Base-by-base conservation (phyloP, 2,797 vertebrate genomes). In the Buphagus erythrorhynchus region DNA sequence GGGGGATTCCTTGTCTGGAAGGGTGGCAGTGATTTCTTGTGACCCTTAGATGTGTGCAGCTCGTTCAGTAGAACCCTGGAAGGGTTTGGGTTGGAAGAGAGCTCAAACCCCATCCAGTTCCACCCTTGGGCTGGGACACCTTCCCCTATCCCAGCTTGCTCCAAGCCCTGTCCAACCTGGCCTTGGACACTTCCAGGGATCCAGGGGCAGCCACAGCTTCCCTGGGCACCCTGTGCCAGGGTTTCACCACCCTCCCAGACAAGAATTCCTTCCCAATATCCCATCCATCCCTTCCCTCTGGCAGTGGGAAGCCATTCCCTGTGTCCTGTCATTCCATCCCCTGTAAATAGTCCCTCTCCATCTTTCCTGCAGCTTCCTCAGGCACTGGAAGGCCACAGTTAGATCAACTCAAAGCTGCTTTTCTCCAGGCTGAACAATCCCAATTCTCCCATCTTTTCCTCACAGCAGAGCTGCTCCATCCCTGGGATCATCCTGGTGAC, bases 171-270 rank as follows among this genome's bases (percentile, higher is more conserved):
- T 43, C 43, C 59, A 59, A 0, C 31, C 62, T 48, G 62, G 26
- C 9, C 10, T 54, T 1, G 62, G 13, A 2, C 54, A 48, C 5
- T 62, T 0, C 21, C 86, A 81, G 62, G 86, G 31, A n/a, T 49
- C n/a, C 84, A 87, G 42, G 13, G 11, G 35, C 29, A 80, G 52
- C 52, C 76, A 11, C 52, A 52, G 33, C 40, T 52, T 1, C 76
- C 74, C 61, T 87, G 67, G 16, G 13, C 11, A 51, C 3, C 13
- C 57, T 71, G 22, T 49, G 13, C 19, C 36, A 43, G n/a, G 18
- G 11, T 4, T 7, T 69, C 1, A 0, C 21, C 36, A 20, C 16
- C 28, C 51, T 79, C 59, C 0, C 2, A 42, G 21, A 0, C 0
- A 74, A 0, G 2, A 67, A 68, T 62, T 68, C 1, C 31, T 48